Base-by-base conservation (phyloP, 2,797 vertebrate genomes). In the Zenarchopterus dispar region DNA sequence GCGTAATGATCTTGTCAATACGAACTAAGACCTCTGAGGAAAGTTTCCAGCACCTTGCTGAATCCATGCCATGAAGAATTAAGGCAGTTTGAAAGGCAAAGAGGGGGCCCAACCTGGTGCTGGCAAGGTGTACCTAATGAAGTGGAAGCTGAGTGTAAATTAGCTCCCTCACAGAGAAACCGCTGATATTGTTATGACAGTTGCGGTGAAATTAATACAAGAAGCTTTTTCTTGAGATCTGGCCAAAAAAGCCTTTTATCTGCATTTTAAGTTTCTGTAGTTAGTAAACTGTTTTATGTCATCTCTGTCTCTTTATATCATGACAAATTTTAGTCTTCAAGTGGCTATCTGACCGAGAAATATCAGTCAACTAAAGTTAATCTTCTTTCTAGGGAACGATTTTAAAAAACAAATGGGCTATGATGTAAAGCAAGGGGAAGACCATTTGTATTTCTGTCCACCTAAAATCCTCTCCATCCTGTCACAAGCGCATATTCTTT, bases 391-490 rank as follows among this genome's bases (percentile, higher is more conserved):
- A 9, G 21, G 44, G 31, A 6, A 11, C 23, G 3, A 63, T 70
- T 82, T 61, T 19, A 60, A 67, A 59, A 24, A 57, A 44, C 22
- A 76, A 60, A 56, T 55, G 9, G 50, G 65, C 56, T 71, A 49
- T 63, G 66, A 70, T 79, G 70, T 42, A 61, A 24, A 56, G 48
- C 28, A 48, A 61, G 43, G 28, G 62, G 70, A 73, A 62, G 70
- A 28, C 60, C 47, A 56, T 75, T 72, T 70, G 28, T 51, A 18
- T 26, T 23, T 48, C 56, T 54, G 13, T 68, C 28, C 33, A 10
- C 33, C 33, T 76, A 57, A 78, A 87, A 76, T 66, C 64, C 72
- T 66, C 44, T 45, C 57, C 23, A 75, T 73, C 67, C 75, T 77
- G 78, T 85, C 70, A 76, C 60, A 56, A 31, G 67, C 53, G 46